Percentiles rank a stretch among this genome's conserved stretches.
These are phyloP conservation scores for Pectinophora gossypiella DNA, from an alignment of 1,140 invertebrate species.

Conservation along the genomic window DNA sequence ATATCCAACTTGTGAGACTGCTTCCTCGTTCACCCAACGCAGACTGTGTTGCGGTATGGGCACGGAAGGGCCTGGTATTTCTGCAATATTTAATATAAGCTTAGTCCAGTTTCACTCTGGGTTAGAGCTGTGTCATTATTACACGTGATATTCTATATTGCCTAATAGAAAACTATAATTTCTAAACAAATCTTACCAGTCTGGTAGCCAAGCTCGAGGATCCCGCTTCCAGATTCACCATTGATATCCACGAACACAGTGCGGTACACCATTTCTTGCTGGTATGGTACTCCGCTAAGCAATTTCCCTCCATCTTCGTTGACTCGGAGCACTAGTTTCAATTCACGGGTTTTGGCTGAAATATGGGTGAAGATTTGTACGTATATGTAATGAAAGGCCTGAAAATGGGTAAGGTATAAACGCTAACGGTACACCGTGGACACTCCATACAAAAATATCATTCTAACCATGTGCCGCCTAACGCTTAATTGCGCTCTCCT, in stretches of 20 bases:
- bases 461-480: no score
- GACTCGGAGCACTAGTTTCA: constrained; percentile 41
- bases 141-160: no score
- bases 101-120: no score
- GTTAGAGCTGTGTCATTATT: no score
- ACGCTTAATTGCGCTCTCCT: no score
- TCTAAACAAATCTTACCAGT: constrained; percentile 31
- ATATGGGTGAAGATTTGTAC: no score
- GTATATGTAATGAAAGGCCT: no score
- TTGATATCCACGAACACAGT: constrained; percentile 35
- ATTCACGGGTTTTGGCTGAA: constrained; percentile 25
- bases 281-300: constrained; percentile 30
- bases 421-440: no score
- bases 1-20: constrained; percentile 37
- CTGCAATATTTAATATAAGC: constrained; percentile 21
- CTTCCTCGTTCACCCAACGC: constrained; percentile 34
- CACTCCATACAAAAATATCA: no score
- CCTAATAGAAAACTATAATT: no score
- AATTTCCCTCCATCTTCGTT: constrained; percentile 29
- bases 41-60: constrained; percentile 24
- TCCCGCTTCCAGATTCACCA: constrained; percentile 36
- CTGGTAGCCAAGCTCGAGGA: constrained; percentile 43
- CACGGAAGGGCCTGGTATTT: constrained; percentile 16
- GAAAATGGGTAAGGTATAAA: no score
- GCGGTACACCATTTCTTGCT: constrained; percentile 30